Percentiles rank a stretch among this genome's conserved stretches.
These are phyloP conservation scores for Chiloscyllium punctatum DNA, from an alignment of 2,797 vertebrate species.

Conservation along the genomic window DNA sequence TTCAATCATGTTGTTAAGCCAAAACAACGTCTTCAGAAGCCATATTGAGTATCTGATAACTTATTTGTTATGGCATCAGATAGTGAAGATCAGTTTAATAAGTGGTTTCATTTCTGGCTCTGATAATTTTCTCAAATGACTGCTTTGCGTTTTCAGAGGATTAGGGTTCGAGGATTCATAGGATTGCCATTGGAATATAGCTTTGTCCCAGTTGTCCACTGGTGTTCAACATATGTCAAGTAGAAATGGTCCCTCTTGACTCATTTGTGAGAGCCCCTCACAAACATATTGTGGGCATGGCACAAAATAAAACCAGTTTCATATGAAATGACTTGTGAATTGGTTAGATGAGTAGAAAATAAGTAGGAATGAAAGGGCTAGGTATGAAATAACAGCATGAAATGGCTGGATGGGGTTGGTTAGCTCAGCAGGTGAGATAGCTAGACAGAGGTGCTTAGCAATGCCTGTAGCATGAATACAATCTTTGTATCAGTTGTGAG, in stretches of 20 bases:
- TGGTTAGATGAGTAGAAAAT: neutral
- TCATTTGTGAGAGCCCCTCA: neutral
- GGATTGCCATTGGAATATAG: neutral
- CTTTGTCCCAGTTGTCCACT: neutral
- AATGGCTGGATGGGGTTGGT: too few species aligned
- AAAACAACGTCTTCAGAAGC: neutral
- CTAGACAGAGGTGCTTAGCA: too few species aligned
- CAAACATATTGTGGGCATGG: neutral
- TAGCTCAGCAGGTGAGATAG: too few species aligned
- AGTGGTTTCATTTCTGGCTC: too few species aligned
- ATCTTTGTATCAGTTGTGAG: too few species aligned
- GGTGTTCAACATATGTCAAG: neutral
- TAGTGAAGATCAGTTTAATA: too few species aligned
- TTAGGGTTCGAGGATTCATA: neutral
- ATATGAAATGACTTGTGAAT: neutral
- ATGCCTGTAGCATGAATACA: too few species aligned
- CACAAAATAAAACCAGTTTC: neutral
- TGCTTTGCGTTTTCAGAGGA: neutral
- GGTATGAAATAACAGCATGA: neutral
- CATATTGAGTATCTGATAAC: neutral
- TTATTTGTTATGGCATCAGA: too few species aligned
- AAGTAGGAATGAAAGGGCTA: neutral
- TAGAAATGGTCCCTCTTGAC: neutral
- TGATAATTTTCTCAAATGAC: too few species aligned
- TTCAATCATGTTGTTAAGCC: neutral